Evolutionary conservation across 2,888 invertebrate genomes (phyloP).

Genomic region (Noctua janthe): DNA sequence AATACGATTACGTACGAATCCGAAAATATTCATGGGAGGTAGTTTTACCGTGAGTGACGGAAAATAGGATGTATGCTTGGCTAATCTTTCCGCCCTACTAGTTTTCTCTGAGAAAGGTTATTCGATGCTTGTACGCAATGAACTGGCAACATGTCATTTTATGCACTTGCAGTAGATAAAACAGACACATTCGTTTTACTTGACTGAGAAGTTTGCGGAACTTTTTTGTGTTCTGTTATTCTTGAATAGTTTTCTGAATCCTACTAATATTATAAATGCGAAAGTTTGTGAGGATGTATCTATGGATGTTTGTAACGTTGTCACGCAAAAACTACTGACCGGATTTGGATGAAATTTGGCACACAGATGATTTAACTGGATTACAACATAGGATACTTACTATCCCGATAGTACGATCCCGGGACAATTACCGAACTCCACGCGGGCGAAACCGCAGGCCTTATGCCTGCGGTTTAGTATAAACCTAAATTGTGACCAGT

Average conservation of each 20-base stretch:
- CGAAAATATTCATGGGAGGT: constrained; percentile 49
- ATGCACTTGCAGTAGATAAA: constrained; percentile 63
- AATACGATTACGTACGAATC: constrained; percentile 49
- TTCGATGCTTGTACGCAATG: constrained; percentile 57
- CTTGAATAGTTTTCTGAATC: neutral
- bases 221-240: constrained; percentile 8
- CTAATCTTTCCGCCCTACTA: constrained; percentile 67
- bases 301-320: no score
- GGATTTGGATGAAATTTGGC: no score
- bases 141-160: constrained; percentile 58
- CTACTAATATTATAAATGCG: no score
- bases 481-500: neutral
- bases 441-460: no score
- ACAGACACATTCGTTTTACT: constrained; percentile 33
- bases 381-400: no score
- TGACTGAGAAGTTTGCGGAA: constrained; percentile 12
- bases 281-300: no score
- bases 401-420: no score
- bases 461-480: no score
- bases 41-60: constrained; percentile 58
- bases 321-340: no score
- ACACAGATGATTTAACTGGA: no score
- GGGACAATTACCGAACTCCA: no score
- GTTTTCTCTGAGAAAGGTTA: constrained; percentile 62
- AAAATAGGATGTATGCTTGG: constrained; percentile 66